A percentile compares a stretch with the other conserved stretches of the same genome.
Evolutionary conservation across 2,113 vertebrate species (phyloP).

Genomic region (Leptosomus discolor): DNA sequence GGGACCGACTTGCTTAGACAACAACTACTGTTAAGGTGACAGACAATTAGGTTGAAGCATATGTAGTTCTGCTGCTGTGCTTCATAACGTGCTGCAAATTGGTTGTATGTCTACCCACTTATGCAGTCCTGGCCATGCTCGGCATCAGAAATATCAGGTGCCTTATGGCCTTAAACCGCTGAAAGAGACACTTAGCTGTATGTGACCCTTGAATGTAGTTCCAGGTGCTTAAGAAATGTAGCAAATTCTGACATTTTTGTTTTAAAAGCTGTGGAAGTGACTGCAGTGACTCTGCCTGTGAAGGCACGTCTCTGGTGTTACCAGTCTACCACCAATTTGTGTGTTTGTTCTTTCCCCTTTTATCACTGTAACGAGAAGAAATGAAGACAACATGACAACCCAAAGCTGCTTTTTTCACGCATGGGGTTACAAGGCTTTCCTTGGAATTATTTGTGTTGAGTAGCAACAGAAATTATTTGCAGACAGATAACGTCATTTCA

Average conservation of each 20-base stretch:
- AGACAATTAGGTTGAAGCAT: background rate
- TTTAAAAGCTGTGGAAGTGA: background rate
- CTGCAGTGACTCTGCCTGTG: background rate
- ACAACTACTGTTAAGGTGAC: background rate
- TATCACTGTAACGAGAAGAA: accelerated
- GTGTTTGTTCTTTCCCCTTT: background rate
- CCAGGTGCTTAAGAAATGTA: background rate
- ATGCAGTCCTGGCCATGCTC: background rate
- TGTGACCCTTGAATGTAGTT: background rate
- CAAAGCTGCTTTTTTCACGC: background rate
- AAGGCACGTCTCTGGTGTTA: background rate
- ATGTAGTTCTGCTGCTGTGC: background rate
- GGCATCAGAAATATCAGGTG: background rate
- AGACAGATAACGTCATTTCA: background rate
- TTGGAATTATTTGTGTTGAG: background rate
- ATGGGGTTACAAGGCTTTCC: background rate
- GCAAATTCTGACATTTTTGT: background rate
- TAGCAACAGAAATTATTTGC: background rate
- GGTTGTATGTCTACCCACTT: background rate
- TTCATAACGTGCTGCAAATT: background rate
- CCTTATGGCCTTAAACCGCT: background rate
- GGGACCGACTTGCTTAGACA: background rate
- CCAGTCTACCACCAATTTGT: accelerated
- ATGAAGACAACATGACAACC: background rate
- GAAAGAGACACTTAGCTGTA: background rate